Base-by-base conservation (phyloP, 35 echinoderm and acorn worm genomes). In the Ophioderma brevispina region DNA sequence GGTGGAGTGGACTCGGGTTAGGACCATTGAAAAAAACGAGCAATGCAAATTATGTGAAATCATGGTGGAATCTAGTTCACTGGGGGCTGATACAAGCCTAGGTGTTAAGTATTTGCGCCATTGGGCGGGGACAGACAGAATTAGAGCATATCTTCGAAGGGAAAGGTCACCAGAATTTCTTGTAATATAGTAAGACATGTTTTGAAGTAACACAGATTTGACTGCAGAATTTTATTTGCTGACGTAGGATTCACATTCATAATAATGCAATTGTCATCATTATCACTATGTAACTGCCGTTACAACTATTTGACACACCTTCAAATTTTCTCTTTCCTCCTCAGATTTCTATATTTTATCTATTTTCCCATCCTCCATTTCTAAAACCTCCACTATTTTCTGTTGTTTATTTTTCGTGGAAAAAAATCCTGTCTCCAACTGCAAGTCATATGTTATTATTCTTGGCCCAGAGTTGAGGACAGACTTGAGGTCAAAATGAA, bases 381-480 rank as follows among this genome's bases (percentile, higher is more conserved):
- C n/a, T n/a, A n/a, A n/a, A n/a, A n/a, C n/a, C n/a, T n/a, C n/a
- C n/a, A n/a, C n/a, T n/a, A n/a, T n/a, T n/a, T n/a, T n/a, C n/a
- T n/a, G n/a, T 2, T 70, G 59, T 70, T 70, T 70, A 70, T 70
- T 70, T 70, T 70, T 70, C 59, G n/a, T 70, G 59, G 23, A 70
- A 70, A 70, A 25, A 70, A 25, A 25, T 13, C 17, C n/a, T n/a
- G n/a, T n/a, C n/a, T n/a, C n/a, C n/a, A n/a, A n/a, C n/a, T n/a
- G 6, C 59, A 25, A 70, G 59, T 70, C 59, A 70, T 70, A 70
- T 70, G 59, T 70, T 70, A 70, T 70, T 70, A 70, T 70, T 70
- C 10, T 70, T 70, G 59, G 59, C 28, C n/a, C 10, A 8, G 10
- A 70, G 28, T 13, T 70, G 59, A 70, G 59, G 59, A 70, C 59